Base-by-base conservation (phyloP, 2,888 invertebrate genomes). In the Lydus trimaculatus region DNA sequence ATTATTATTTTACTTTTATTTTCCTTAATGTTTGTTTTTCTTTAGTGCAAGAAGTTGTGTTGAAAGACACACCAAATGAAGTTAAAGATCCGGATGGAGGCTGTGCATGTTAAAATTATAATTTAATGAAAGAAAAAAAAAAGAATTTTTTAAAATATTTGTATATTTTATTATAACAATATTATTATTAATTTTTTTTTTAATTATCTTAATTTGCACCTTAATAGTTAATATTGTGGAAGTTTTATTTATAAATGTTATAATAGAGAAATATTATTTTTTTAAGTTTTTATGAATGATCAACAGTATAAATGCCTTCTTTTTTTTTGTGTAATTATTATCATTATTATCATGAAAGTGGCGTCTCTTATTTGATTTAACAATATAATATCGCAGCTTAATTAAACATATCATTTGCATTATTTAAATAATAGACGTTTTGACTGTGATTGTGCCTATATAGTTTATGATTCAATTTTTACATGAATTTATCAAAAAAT, bases 31-130 rank as follows among this genome's bases (percentile, higher is more conserved):
- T 84, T 80, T 83, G 85, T 81, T 87, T 52, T 56, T 83, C 85
- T 81, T 87, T 92, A 96, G 96, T 98, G 97, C 97, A 97, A 91
- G 98, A 98, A 91, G 97, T 98, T 87, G 95, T 97, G 85, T 92
- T 98, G 87, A 95, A 97, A 89, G 97, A 98, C 86, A 95, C 97
- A 84, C 97, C 97, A 79, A 94, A 94, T 81, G 97, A 98, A 90
- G 92, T 90, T 86, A 95, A 95, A 91, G 93, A 95, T 87, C 93
- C 94, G 78, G 97, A 98, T 87, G 93, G 94, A 84, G 94, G 94
- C 86, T 97, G 96, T 90, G 94, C 95, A 86, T 97, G 97, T 89
- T 97, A 91, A 90, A 73, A 17, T 11, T 39, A 28, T 17, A 63
- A 65, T 36, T 67, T 17, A 63, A 65, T 36, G 63, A 58, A 58